Evolutionary conservation across 2,888 invertebrate species (phyloP).

Genomic region (Belgica antarctica): DNA sequence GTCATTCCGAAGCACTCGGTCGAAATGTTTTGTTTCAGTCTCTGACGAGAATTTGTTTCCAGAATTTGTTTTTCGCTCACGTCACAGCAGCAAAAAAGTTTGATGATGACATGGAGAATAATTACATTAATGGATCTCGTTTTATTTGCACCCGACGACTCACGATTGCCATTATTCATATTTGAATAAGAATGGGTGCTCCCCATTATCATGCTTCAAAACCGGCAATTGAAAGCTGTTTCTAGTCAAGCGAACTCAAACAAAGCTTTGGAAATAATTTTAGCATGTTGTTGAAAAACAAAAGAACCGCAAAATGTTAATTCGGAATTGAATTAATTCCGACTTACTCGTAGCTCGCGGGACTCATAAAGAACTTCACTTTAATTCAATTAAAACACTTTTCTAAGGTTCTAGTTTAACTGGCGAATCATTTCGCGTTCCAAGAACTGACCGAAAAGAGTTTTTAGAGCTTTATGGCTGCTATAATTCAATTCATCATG

Average conservation of each 20-base stretch:
- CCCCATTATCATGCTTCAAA: neutral
- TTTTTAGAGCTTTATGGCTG: neutral
- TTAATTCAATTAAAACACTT: neutral
- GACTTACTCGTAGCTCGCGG: neutral
- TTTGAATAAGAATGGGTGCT: neutral
- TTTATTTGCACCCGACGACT: neutral
- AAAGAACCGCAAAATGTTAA: neutral
- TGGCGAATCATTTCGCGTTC: neutral
- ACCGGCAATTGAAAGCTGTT: neutral
- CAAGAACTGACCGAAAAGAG: neutral
- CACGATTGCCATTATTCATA: neutral
- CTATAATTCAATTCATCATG: no score
- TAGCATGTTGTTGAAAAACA: no score
- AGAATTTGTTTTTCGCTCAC: neutral
- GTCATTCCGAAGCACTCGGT: neutral
- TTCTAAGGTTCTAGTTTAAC: neutral
- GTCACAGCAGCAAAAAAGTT: neutral
- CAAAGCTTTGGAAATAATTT: no score
- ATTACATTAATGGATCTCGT: conserved; percentile 8
- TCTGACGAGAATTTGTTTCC: neutral
- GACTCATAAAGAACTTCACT: neutral
- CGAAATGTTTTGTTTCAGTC: neutral
- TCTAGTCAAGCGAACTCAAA: neutral
- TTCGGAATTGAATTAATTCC: conserved; percentile 5
- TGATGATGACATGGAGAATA: conserved; percentile 17